Percentiles rank a stretch among this genome's conserved stretches.
phyloP scores from a whole-genome alignment of 2,113 vertebrate genomes.

The Melozone crissalis region DNA sequence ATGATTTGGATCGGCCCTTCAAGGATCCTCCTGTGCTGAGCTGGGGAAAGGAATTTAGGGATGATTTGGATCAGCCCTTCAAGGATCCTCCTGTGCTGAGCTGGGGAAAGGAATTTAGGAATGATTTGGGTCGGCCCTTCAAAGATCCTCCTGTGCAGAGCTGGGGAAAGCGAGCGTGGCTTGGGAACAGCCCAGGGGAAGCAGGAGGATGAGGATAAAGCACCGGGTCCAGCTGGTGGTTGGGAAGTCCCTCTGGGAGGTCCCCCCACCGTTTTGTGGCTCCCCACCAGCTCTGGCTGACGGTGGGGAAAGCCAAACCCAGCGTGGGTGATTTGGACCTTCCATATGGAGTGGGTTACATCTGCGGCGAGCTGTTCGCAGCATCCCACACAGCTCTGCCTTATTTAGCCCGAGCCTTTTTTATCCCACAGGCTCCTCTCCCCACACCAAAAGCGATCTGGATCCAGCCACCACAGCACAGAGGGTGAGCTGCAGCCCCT shows the following conservation, averaged over 20 bases:
- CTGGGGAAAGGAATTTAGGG: no score
- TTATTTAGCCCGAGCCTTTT: not conserved
- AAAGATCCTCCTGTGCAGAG: fast-evolving
- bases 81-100: no score
- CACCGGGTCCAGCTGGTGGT: not conserved
- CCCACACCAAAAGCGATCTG: not conserved
- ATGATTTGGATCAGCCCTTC: no score
- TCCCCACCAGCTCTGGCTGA: not conserved
- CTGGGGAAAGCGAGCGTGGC: fast-evolving
- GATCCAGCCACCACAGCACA: not conserved
- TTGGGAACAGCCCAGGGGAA: no score
- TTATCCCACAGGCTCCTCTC: not conserved
- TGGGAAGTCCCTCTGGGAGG: not conserved
- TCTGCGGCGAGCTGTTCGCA: not conserved
- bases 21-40: no score
- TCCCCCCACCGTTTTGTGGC: fast-evolving
- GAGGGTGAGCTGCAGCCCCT: not conserved
- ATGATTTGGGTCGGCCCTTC: not conserved
- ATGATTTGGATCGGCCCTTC: no score
- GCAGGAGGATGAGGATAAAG: not conserved
- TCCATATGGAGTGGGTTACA: not conserved
- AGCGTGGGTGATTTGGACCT: not conserved
- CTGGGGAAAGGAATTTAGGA: not conserved
- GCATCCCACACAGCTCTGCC: conserved; percentile 34
- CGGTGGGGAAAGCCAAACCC: not conserved